Conservation (phyloP, 2,113 vertebrate genomes). For the Aspiorhynchus laticeps region DNA sequence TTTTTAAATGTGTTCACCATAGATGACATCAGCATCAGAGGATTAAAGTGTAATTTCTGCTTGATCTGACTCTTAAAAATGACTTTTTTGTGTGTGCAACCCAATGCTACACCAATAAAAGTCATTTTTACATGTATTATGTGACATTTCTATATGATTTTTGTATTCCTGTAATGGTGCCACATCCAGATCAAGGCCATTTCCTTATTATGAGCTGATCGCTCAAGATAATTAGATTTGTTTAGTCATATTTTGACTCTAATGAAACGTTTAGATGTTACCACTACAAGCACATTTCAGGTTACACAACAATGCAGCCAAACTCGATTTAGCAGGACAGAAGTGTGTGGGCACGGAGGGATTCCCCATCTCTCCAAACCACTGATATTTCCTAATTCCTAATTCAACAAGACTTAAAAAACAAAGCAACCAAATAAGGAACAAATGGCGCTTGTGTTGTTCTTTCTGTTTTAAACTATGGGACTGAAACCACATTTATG, state of each 20-base stretch:
- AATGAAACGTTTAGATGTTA: neutral
- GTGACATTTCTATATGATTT: too few relatives aligned
- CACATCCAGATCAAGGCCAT: too few relatives aligned
- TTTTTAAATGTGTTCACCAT: neutral
- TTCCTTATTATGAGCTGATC: too few relatives aligned
- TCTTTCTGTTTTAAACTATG: neutral
- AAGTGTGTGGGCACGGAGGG: neutral
- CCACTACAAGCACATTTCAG: neutral
- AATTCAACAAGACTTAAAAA: neutral
- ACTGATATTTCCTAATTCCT: conserved; percentile 18
- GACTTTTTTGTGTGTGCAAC: neutral
- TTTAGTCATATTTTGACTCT: neutral
- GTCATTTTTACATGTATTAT: too few relatives aligned
- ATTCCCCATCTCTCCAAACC: neutral
- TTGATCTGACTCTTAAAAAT: neutral
- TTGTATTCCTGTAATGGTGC: too few relatives aligned
- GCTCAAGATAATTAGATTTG: neutral
- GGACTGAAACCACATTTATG: neutral
- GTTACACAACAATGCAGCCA: neutral
- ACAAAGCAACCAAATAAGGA: neutral
- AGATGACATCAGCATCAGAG: neutral
- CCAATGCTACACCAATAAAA: neutral
- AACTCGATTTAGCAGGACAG: neutral
- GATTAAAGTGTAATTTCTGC: neutral
- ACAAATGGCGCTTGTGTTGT: neutral